Evolutionary conservation across 2,113 vertebrate genomes (phyloP), one percentile per base, ranked within the genome.

Genomic region (Paracanthobrama guichenoti): DNA sequence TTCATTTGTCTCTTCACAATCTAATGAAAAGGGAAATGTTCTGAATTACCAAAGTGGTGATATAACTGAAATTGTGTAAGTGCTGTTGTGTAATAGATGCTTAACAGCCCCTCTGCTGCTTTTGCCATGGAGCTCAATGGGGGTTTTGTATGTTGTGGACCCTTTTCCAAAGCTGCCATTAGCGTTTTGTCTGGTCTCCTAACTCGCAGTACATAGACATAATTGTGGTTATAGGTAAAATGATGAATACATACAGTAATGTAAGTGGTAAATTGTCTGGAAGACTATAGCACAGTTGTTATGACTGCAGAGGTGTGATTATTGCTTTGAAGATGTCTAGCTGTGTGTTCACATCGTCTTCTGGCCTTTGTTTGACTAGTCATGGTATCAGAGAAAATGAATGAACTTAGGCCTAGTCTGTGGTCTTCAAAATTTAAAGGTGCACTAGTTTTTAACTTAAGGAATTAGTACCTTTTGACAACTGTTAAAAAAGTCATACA

Each of bases 241-340:
- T 60, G n/a, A 24, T 42, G 35, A 24, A 48, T 26, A n/a, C 11
- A 0, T 55, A 44, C 6, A 22, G 18, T 42, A 69, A 22, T 69
- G 18, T 39, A 57, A 18, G 35, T 71, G 64, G 53, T 26, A 28
- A 50, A 75, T 10, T 31, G 20, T 83, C 28, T 72, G 18, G 42
- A 48, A 82, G 31, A 64, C 55, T 42, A 42, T 50, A 31, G 24
- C 4, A 12, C 42, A 31, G 1, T 31, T 79, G 62, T 85, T 72
- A 64, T 71, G 55, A 46, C 86, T 79, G 42, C 53, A 7, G 4
- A 69, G 44, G 46, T 60, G 12, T 85, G 69, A 82, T 85, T 85
- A 46, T 78, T 85, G 79, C 84, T 87, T 84, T 73, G 55, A n/a
- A 57, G 6, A 22, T 48, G 18, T 44, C 26, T 83, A 48, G 24